phyloP scores from a whole-genome alignment of 2,797 vertebrate species.

The Sebastes glaucus region DNA sequence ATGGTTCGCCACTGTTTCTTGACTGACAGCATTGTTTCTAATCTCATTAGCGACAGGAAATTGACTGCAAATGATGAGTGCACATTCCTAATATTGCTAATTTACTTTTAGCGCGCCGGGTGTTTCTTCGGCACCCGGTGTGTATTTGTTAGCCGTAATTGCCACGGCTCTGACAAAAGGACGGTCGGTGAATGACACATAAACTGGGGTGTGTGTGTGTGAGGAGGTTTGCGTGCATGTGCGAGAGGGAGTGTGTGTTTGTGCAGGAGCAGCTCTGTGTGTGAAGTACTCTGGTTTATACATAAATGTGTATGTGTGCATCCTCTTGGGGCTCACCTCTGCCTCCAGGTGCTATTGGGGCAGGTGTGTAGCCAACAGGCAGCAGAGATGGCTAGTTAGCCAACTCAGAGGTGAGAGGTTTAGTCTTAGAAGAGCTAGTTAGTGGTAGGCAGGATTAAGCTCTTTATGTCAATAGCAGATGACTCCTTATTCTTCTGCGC shows the following conservation, averaged over 20 bases:
- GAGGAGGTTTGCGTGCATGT: not conserved
- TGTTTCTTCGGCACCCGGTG: constrained; percentile 57
- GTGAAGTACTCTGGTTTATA: constrained; percentile 9
- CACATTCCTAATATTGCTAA: constrained; percentile 78
- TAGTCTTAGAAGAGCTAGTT: constrained; percentile 73
- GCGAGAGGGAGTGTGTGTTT: not conserved
- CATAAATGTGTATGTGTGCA: constrained; percentile 18
- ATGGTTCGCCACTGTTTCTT: constrained; percentile 70
- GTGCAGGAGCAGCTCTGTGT: constrained; percentile 6
- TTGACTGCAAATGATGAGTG: constrained; percentile 83
- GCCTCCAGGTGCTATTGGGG: constrained; percentile 77
- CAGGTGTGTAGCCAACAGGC: constrained; percentile 84
- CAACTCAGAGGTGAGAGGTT: constrained; percentile 72
- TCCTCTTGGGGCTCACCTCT: constrained; percentile 72
- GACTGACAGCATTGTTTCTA: constrained; percentile 82
- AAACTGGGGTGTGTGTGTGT: constrained; percentile 11
- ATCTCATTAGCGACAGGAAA: constrained; percentile 83
- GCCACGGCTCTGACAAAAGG: constrained; percentile 70
- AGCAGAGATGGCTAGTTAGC: constrained; percentile 77
- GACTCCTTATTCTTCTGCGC: constrained; percentile 55
- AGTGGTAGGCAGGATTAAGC: constrained; percentile 68
- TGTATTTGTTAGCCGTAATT: constrained; percentile 73
- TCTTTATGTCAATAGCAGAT: constrained; percentile 71
- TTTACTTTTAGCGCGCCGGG: constrained; percentile 64
- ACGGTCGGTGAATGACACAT: constrained; percentile 63